Base-by-base conservation (phyloP, 2,888 invertebrate genomes). In the Ectobius pallidus region DNA sequence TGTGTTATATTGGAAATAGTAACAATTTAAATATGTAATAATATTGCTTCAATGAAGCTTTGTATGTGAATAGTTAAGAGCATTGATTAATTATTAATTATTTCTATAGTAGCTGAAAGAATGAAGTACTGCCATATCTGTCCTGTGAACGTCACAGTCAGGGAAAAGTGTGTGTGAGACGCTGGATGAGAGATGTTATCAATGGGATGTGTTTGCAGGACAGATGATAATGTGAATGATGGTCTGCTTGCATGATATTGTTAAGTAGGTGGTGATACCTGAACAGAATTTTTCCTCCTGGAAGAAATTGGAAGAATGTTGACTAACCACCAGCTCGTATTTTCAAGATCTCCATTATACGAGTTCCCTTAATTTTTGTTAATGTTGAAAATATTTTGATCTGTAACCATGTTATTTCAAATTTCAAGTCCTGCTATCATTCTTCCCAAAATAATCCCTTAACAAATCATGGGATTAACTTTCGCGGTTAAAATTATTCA, bases 31-130 rank as follows among this genome's bases (percentile, higher is more conserved):
- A 25, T 72, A 72, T 46, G 46, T 65, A 72, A 67, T 69, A 72
- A 34, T 61, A 69, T 69, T 49, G 72, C 72, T 72, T 69, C 72
- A 72, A 27, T 69, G 72, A 72, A 72, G 72, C 72, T 72, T 72
- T 72, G 18, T 68, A 65, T 71, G 52, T 72, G 72, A 58, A 72
- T 46, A 65, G 65, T 65, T 46, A 44, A 65, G 27, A 65, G 1
- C 18, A 65, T 65, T 27, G 27, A 44, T 46, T 27, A 46, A 4
- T 27, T n/a, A n/a, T n/a, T n/a, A n/a, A n/a, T n/a, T n/a, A n/a
- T n/a, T n/a, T n/a, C n/a, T n/a, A 65, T n/a, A 44, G 65, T 65
- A 46, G 27, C 11, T 39, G 62, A n/a, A 39, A 39, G 20, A 20
- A 30, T 65, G 65, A 27, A 46, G 65, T 25, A 22, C 18, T 65